phyloP scores from a whole-genome alignment of 2,888 invertebrate species.

The Macrophya annulata region DNA sequence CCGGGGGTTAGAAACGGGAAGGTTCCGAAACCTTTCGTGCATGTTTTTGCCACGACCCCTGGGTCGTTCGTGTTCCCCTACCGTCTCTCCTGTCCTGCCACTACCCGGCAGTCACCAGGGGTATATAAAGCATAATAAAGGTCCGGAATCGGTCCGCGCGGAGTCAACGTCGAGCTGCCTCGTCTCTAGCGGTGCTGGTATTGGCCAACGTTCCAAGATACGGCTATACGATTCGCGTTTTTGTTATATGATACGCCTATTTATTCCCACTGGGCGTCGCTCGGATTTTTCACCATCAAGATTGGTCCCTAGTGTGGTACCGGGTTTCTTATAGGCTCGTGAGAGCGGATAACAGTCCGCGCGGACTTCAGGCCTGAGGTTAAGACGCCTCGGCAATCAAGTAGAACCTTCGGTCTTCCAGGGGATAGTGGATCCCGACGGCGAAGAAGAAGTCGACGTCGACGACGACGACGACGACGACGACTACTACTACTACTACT shows the following conservation, averaged over 20 bases:
- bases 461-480: constrained; percentile 54
- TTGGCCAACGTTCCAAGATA: constrained; percentile 58
- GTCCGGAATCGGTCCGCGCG: constrained; percentile 74
- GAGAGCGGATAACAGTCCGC: constrained; percentile 67
- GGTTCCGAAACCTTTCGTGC: constrained; percentile 72
- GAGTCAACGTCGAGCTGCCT: constrained; percentile 71
- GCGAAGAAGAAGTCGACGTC: constrained; percentile 56
- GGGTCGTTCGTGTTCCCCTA: constrained; percentile 60
- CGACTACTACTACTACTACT: too few relatives aligned
- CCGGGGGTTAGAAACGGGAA: constrained; percentile 51
- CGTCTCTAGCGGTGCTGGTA: constrained; percentile 33
- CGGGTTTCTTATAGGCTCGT: constrained; percentile 68
- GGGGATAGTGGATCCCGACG: constrained; percentile 65
- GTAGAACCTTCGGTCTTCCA: constrained; percentile 77
- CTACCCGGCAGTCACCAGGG: constrained; percentile 62
- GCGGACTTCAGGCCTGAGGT: constrained; percentile 73
- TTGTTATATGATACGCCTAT: constrained; percentile 72
- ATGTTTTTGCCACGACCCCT: constrained; percentile 62
- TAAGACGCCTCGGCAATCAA: constrained; percentile 80
- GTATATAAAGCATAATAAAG: constrained; percentile 69
- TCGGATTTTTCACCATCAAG: constrained; percentile 68
- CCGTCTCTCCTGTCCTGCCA: constrained; percentile 62
- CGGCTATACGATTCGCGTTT: constrained; percentile 71
- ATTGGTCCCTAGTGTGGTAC: constrained; percentile 65
- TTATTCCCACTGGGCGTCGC: constrained; percentile 73